Conservation (phyloP, 2,888 invertebrate species). For the Pantelozetes paolii region DNA sequence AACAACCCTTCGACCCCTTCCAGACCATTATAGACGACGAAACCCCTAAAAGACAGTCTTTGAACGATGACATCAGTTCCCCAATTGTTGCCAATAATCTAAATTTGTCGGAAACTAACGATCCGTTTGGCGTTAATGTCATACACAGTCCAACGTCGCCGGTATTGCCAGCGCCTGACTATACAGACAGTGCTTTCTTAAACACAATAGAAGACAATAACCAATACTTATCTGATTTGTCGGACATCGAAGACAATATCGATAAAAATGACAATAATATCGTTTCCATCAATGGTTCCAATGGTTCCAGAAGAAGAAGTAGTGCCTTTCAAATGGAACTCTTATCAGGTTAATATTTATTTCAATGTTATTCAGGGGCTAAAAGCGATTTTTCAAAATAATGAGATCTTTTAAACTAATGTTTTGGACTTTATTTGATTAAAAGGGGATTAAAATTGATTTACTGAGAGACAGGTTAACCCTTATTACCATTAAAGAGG, state of each 20-base stretch:
- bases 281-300: background rate
- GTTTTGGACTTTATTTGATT: background rate
- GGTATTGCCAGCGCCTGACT: background rate
- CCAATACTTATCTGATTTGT: constrained; percentile 39
- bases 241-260: constrained; percentile 39
- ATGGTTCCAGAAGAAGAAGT: constrained; percentile 4
- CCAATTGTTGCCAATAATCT: background rate
- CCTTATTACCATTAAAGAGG: too few species aligned
- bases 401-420: too few species aligned
- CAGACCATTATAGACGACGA: constrained; percentile 44
- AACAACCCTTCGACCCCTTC: constrained; percentile 44
- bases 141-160: background rate
- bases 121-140: background rate
- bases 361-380: too few species aligned
- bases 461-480: too few species aligned
- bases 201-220: background rate
- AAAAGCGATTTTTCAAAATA: too few species aligned
- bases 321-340: constrained; percentile 41
- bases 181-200: background rate
- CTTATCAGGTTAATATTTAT: constrained; percentile 24
- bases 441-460: constrained; percentile 9
- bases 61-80: constrained; percentile 1
- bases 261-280: constrained; percentile 9
- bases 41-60: constrained; percentile 10
- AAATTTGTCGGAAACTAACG: background rate